A percentile compares a stretch with the other conserved stretches of the same genome.
Evolutionary conservation across 1,140 invertebrate genomes (phyloP).

Genomic region (Riptortus pedestris): DNA sequence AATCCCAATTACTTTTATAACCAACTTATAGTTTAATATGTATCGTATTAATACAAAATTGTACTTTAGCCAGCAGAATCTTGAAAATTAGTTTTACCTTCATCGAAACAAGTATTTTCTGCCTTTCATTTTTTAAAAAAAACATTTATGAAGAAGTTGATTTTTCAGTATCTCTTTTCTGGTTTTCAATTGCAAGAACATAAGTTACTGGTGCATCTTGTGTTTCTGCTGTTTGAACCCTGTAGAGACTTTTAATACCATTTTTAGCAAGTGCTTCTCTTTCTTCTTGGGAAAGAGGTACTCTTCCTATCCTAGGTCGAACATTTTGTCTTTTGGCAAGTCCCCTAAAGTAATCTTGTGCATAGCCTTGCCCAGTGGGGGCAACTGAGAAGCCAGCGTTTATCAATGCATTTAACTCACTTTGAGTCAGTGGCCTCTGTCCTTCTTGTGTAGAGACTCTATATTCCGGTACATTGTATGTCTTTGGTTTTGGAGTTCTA

Average conservation of each 20-base stretch:
- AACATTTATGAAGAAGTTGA: not conserved
- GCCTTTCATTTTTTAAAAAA: too few relatives aligned
- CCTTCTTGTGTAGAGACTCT: conserved; percentile 20
- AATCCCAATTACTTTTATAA: too few relatives aligned
- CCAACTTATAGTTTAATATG: too few relatives aligned
- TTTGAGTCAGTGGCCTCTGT: conserved; percentile 34
- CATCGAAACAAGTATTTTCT: too few relatives aligned
- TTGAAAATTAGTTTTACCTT: too few relatives aligned
- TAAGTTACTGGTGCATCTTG: conserved; percentile 28
- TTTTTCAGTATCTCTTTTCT: conserved; percentile 16
- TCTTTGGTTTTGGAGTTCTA: not conserved
- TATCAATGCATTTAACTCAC: conserved; percentile 37
- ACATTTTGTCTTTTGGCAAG: conserved; percentile 36
- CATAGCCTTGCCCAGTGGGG: conserved; percentile 34
- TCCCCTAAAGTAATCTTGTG: conserved; percentile 30
- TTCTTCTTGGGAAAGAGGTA: conserved; percentile 36
- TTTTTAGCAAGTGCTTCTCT: conserved; percentile 35
- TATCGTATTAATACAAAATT: too few relatives aligned
- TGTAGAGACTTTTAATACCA: conserved; percentile 39
- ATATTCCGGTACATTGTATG: not conserved
- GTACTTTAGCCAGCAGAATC: too few relatives aligned
- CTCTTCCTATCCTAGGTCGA: conserved; percentile 26
- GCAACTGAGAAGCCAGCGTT: conserved; percentile 39
- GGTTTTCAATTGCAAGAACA: conserved; percentile 28
- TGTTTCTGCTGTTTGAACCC: conserved; percentile 28